phyloP scores from a whole-genome alignment of 1,140 invertebrate genomes.

The Listronotus oregonensis region DNA sequence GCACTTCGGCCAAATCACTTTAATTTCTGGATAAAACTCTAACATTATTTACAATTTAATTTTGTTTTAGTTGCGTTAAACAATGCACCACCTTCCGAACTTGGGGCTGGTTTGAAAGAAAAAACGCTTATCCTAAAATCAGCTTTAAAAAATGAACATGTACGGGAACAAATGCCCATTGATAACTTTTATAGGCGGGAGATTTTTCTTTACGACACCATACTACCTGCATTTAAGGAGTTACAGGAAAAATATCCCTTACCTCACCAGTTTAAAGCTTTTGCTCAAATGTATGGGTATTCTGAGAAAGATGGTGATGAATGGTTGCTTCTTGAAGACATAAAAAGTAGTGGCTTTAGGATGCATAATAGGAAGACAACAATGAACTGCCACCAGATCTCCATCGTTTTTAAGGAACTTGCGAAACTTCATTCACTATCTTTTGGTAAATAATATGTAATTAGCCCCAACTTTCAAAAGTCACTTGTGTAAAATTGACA shows the following conservation, averaged over 20 bases:
- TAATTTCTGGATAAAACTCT: too few relatives aligned
- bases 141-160: constrained; percentile 1
- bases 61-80: too few relatives aligned
- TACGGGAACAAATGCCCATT: constrained; percentile 5
- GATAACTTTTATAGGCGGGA: constrained; percentile 5
- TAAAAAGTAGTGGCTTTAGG: constrained; percentile 1
- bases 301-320: constrained; percentile 3
- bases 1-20: too few relatives aligned
- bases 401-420: constrained; percentile 9
- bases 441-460: too few relatives aligned
- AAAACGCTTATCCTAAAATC: too few relatives aligned
- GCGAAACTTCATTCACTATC: too few relatives aligned
- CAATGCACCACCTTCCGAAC: too few relatives aligned
- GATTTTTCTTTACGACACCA: constrained; percentile 8
- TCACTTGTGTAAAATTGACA: too few relatives aligned
- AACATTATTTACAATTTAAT: too few relatives aligned
- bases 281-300: neutral
- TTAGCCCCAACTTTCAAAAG: too few relatives aligned
- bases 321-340: constrained; percentile 29
- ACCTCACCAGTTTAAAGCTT: constrained; percentile 1
- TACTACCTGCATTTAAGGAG: neutral
- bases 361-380: constrained; percentile 8
- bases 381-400: constrained; percentile 8
- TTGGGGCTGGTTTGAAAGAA: too few relatives aligned
- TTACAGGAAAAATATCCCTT: constrained; percentile 8